Base-by-base conservation (phyloP, 2,797 vertebrate genomes). In the Melanotaenia trifasciata region DNA sequence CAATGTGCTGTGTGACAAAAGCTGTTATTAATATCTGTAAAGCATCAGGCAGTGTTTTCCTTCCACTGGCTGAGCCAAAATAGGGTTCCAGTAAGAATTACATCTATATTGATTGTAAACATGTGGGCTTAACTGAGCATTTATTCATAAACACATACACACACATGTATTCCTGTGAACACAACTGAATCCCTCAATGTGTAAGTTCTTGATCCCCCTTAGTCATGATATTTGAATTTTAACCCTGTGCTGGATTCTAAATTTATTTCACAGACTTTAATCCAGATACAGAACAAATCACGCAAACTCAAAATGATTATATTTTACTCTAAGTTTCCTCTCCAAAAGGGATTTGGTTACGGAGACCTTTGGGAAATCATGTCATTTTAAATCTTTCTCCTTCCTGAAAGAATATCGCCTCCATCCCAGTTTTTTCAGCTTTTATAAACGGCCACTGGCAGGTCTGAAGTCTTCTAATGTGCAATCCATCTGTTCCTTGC, bases 401-500 rank as follows among this genome's bases (percentile, higher is more conserved):
- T 74, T 85, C 70, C 71, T 81, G 74, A 85, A 76, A 76, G 77
- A 78, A 89, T 84, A 80, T 89, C 80, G 62, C 80, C 85, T 84
- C 70, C 54, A 61, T 83, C 76, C 68, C 70, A 72, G 71, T 70
- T 79, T 68, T 78, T 43, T 67, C 76, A 68, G 67, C 67, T 77
- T 84, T 87, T 86, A 83, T 80, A 83, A 85, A 91, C 66, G 84
- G 65, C 76, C 84, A 64, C 70, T 68, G 84, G 86, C 81, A 58
- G 16, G 54, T 82, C 79, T 87, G 77, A 88, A 70, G 70, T 86
- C 84, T 82, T 84, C 82, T 87, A 91, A 93, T 89, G 81, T 83
- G 78, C 77, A 87, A 92, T 91, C 90, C 92, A 92, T 94, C 92
- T 94, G 89, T 79, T 84, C 67, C 79, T 78, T 72, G 85, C 79